Percentiles rank a stretch among this genome's conserved stretches.
These are phyloP conservation scores for Hirudinaria manillensis DNA, from an alignment of 2,888 invertebrate species.

Conservation along the genomic window DNA sequence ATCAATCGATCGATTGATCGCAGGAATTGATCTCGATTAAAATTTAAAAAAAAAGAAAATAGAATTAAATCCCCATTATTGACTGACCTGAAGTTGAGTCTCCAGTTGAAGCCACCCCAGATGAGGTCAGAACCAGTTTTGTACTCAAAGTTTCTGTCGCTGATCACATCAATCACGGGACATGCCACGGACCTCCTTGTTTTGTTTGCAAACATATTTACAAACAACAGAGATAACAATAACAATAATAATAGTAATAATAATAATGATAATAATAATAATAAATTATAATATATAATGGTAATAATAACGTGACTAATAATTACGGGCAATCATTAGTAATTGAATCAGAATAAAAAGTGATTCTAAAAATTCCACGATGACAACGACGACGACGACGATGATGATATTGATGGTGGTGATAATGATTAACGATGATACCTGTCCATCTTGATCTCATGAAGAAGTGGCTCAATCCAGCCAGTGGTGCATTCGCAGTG, in stretches of 20 bases:
- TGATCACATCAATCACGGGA: slow-evolving; percentile 55
- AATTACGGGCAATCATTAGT: too few species aligned
- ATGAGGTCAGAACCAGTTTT: slow-evolving; percentile 93
- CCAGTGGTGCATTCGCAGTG: slow-evolving; percentile 28
- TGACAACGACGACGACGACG: neutral
- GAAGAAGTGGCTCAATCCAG: slow-evolving; percentile 19
- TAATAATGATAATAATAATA: neutral
- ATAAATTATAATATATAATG: neutral
- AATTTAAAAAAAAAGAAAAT: too few species aligned
- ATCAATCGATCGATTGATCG: too few species aligned
- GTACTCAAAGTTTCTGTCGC: slow-evolving; percentile 53
- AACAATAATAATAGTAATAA: slow-evolving; percentile 18
- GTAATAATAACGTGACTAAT: too few species aligned
- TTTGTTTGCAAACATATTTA: neutral
- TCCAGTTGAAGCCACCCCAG: slow-evolving; percentile 99
- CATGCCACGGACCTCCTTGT: slow-evolving; percentile 61
- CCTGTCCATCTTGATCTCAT: slow-evolving; percentile 12
- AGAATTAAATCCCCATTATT: neutral
- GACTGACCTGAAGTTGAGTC: slow-evolving; percentile 77
- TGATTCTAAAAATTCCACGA: too few species aligned
- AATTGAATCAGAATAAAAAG: too few species aligned
- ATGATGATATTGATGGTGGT: neutral
- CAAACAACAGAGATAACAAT: neutral
- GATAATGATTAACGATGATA: neutral
- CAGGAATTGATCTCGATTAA: neutral